Conservation (phyloP, 2,888 invertebrate species). For the Halictus ligatus region DNA sequence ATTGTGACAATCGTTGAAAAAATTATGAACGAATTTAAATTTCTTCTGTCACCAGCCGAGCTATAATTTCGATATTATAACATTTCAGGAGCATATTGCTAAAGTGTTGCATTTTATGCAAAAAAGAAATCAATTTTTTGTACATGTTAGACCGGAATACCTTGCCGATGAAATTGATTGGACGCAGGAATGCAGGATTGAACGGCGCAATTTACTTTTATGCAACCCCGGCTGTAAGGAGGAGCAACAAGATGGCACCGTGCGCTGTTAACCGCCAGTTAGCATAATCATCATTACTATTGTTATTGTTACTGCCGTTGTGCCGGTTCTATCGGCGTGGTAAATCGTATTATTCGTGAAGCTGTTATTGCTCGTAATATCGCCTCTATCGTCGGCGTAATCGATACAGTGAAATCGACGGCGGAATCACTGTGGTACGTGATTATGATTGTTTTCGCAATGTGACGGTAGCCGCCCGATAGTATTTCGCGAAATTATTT, state of each 20-base stretch:
- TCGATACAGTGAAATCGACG: neutral
- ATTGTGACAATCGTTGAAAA: too few relatives aligned
- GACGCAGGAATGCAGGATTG: neutral
- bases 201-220: slow-evolving; percentile 8
- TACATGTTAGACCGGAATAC: neutral
- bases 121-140: neutral
- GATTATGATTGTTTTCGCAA: slow-evolving; percentile 2
- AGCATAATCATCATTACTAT: slow-evolving; percentile 42
- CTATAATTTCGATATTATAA: too few relatives aligned
- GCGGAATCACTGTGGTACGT: neutral
- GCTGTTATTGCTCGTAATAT: neutral
- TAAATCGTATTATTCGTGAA: slow-evolving; percentile 14
- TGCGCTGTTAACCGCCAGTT: slow-evolving; percentile 26
- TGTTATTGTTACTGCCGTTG: slow-evolving; percentile 35
- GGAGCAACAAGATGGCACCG: slow-evolving; percentile 16
- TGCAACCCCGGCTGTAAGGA: neutral
- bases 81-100: too few relatives aligned
- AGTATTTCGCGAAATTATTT: neutral
- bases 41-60: too few relatives aligned
- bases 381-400: neutral
- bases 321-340: neutral
- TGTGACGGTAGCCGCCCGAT: neutral
- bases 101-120: neutral
- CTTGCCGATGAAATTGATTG: slow-evolving; percentile 14
- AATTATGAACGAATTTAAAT: too few relatives aligned